Conservation (phyloP, 2,888 invertebrate genomes). For the Rapana venosa region DNA sequence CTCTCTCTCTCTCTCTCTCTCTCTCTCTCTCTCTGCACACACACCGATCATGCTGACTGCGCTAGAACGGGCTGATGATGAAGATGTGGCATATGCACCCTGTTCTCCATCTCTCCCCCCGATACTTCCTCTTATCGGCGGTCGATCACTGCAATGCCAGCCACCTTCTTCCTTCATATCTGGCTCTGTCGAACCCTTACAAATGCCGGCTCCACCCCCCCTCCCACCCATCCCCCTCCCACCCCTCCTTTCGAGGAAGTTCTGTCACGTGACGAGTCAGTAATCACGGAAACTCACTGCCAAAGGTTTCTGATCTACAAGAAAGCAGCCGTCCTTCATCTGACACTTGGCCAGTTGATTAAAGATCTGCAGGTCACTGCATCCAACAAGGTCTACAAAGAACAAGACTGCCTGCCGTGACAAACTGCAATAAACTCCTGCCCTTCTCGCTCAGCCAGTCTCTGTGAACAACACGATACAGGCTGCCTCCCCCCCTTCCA, state of each 20-base stretch:
- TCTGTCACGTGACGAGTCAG: constrained; percentile 6
- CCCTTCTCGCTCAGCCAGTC: constrained; percentile 25
- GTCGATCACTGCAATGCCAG: background rate
- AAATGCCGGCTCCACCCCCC: background rate
- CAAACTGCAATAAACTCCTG: background rate
- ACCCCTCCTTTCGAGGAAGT: background rate
- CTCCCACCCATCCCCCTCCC: background rate
- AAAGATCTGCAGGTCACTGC: constrained; percentile 6
- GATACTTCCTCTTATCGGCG: background rate
- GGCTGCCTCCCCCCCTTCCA: background rate
- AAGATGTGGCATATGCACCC: constrained; percentile 28
- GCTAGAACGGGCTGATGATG: constrained; percentile 1
- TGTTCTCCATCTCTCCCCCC: background rate
- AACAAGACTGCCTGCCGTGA: constrained; percentile 8
- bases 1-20: background rate
- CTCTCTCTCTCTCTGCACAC: background rate
- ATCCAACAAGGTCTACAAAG: background rate
- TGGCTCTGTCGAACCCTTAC: background rate
- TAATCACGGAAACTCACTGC: constrained; percentile 17
- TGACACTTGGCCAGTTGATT: constrained; percentile 25
- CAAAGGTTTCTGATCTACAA: constrained; percentile 3
- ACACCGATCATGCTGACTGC: background rate
- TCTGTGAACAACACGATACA: background rate
- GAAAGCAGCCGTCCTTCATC: background rate
- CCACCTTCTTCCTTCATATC: background rate